Percentiles rank a stretch among this genome's conserved stretches.
phyloP scores from a whole-genome alignment of 2,888 invertebrate genomes.

The Andrena praecox region DNA sequence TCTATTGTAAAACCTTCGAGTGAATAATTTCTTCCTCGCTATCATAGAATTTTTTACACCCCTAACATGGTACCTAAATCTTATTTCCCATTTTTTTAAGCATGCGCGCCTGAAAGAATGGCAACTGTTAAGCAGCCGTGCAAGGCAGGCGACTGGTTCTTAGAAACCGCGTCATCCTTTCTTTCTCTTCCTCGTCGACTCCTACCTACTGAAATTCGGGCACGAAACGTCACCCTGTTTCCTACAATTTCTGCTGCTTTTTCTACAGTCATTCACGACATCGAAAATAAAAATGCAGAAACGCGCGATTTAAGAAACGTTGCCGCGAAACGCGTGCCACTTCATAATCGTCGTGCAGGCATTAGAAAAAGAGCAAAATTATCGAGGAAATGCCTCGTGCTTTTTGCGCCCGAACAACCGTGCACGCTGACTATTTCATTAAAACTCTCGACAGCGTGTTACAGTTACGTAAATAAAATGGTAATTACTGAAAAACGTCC shows the following conservation, averaged over 20 bases:
- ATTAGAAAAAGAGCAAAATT: conserved; percentile 29
- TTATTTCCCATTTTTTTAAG: background rate
- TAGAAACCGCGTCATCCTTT: background rate
- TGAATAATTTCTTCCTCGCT: no score
- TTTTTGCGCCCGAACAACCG: conserved; percentile 30
- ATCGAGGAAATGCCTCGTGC: conserved; percentile 40
- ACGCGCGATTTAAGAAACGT: background rate
- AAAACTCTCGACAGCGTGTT: conserved; percentile 16
- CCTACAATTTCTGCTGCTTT: background rate
- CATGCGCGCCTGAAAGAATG: conserved; percentile 56
- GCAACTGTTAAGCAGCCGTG: conserved; percentile 57
- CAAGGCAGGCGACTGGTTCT: conserved; percentile 29
- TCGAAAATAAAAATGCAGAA: background rate
- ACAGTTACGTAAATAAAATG: conserved; percentile 36
- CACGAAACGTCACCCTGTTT: background rate
- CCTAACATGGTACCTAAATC: background rate
- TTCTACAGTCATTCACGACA: background rate
- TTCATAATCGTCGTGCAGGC: background rate
- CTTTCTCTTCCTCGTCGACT: background rate
- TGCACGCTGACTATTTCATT: conserved; percentile 13
- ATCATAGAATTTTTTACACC: no score
- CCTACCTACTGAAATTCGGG: background rate
- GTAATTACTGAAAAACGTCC: conserved; percentile 29
- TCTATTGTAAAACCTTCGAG: no score
- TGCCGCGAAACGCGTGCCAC: background rate